A percentile compares a stretch with the other conserved stretches of the same genome.
phyloP scores from a whole-genome alignment of 2,888 invertebrate genomes.

The Hirtodrosophila histrioides region DNA sequence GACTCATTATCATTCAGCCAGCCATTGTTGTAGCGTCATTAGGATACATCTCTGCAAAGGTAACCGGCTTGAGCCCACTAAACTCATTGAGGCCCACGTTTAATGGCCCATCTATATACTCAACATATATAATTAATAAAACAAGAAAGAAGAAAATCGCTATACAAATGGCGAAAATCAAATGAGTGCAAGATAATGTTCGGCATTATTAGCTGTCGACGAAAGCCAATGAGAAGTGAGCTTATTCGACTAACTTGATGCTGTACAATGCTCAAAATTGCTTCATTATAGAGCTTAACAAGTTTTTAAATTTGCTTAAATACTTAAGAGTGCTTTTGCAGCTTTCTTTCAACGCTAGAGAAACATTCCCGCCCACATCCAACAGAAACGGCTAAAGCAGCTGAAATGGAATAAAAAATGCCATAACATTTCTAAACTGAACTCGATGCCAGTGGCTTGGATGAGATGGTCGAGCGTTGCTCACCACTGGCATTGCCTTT shows the following conservation, averaged over 20 bases:
- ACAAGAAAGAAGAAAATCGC: conserved; percentile 22
- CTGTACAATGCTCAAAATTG: conserved; percentile 50
- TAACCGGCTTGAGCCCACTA: background rate
- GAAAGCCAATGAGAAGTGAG: conserved; percentile 53
- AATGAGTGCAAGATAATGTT: conserved; percentile 56
- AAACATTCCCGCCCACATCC: background rate
- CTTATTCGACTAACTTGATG: conserved; percentile 27
- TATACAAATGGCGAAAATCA: conserved; percentile 49
- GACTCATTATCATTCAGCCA: conserved; percentile 55
- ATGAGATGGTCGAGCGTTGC: conserved; percentile 7
- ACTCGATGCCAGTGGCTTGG: background rate
- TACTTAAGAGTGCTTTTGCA: conserved; percentile 53
- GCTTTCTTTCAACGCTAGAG: conserved; percentile 22
- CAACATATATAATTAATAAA: conserved; percentile 58
- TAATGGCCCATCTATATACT: conserved; percentile 32
- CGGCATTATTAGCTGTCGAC: conserved; percentile 32
- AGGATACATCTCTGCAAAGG: conserved; percentile 29
- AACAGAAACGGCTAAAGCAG: conserved; percentile 18
- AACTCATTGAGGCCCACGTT: conserved; percentile 41
- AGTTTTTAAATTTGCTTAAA: conserved; percentile 78
- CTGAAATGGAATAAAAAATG: conserved; percentile 29
- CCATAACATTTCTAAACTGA: conserved; percentile 24
- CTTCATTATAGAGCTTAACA: conserved; percentile 72
- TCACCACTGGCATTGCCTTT: conserved; percentile 27
- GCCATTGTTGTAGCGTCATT: conserved; percentile 58